A percentile compares a stretch with the other conserved stretches of the same genome.
phyloP scores from a whole-genome alignment of 2,888 invertebrate genomes.

The Electrophaes corylata region DNA sequence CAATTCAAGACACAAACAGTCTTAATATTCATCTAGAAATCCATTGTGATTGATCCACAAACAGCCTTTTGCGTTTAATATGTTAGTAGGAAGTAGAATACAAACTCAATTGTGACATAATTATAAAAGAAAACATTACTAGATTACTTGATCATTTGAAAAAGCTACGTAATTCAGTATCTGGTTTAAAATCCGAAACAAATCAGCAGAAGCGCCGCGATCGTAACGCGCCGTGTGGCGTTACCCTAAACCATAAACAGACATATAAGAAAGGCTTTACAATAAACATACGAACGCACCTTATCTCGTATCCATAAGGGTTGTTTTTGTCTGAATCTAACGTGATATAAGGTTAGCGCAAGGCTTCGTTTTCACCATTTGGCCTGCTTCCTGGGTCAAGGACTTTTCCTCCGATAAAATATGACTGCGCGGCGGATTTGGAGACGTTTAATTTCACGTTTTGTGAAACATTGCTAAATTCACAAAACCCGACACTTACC shows the following conservation, averaged over 20 bases:
- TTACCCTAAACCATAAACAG: constrained; percentile 25
- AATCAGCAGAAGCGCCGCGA: background rate
- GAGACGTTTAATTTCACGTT: constrained; percentile 18
- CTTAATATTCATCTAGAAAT: too few species aligned
- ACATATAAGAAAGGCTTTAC: constrained; percentile 24
- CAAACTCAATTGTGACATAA: background rate
- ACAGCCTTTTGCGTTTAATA: too few species aligned
- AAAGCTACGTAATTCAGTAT: background rate
- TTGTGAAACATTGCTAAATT: constrained; percentile 13
- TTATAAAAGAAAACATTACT: background rate
- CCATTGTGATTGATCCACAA: too few species aligned
- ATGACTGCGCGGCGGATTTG: constrained; percentile 26
- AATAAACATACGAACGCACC: constrained; percentile 18
- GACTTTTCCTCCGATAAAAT: constrained; percentile 32
- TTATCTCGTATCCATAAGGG: constrained; percentile 20
- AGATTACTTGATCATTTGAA: too few species aligned
- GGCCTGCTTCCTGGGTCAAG: constrained; percentile 28
- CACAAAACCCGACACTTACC: background rate
- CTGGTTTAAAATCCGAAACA: background rate
- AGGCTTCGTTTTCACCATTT: constrained; percentile 28
- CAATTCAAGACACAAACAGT: too few species aligned
- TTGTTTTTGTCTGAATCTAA: constrained; percentile 14
- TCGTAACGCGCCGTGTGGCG: background rate
- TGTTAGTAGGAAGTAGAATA: too few species aligned
- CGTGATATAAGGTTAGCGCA: constrained; percentile 5